Conservation (phyloP, 2,797 vertebrate genomes). For the Peromyscus eremicus region DNA sequence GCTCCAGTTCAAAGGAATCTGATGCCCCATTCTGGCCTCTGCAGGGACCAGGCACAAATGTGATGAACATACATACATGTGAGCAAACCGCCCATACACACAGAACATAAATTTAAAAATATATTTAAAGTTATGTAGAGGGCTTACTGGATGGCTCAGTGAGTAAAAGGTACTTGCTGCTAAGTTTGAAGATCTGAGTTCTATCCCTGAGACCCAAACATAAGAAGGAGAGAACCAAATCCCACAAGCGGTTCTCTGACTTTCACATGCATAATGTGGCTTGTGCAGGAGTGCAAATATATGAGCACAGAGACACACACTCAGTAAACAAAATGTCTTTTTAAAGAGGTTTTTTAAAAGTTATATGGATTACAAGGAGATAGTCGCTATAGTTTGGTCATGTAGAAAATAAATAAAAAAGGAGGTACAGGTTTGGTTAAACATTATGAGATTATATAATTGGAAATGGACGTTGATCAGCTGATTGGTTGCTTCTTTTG, state of each 20-base stretch:
- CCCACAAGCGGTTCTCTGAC: not conserved
- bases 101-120: not conserved
- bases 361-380: not conserved
- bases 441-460: not conserved
- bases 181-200: not conserved
- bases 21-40: not conserved
- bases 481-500: not conserved
- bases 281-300: not conserved
- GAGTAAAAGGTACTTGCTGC: not conserved
- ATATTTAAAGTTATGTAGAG: not conserved
- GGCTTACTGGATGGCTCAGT: not conserved
- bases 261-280: not conserved
- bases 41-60: not conserved
- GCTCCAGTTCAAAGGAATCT: not conserved
- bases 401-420: slow-evolving; percentile 33
- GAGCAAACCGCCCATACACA: not conserved
- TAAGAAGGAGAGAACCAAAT: not conserved
- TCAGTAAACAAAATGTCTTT: not conserved
- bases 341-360: not conserved
- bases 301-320: not conserved
- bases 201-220: not conserved
- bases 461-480: not conserved
- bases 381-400: not conserved
- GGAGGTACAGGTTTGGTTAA: not conserved
- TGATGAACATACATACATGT: not conserved